Base-by-base conservation (phyloP, 2,888 invertebrate species). In the Entomobrya proxima region DNA sequence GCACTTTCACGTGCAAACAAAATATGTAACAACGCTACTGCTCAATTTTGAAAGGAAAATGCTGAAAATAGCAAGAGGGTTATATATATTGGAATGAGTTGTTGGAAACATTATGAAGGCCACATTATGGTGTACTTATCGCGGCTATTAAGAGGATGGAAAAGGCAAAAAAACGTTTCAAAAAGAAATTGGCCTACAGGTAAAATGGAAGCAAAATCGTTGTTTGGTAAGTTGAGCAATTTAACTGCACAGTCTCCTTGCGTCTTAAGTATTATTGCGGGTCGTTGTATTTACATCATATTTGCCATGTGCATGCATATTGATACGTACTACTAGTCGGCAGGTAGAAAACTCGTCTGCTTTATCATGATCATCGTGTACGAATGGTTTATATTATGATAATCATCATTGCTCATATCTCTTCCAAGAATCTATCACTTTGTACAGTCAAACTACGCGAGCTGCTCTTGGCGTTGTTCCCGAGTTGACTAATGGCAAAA, bases 401-500 rank as follows among this genome's bases (percentile, higher is more conserved):
- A 55, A 75, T 18, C 35, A 40, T n/a, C 58, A 55, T 37, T 24
- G 18, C 58, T 37, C 40, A 76, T 76, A 58, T 55, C 76, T 37
- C 27, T 15, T 58, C 2, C 40, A 27, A 55, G 15, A 58, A 58
- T 76, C 58, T 76, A 52, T 76, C 50, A 32, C 40, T 47, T 40
- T 18, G 44, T 15, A 30, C 40, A 21, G 18, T 11, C 40, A 50
- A 47, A 74, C 27, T 18, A 9, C 52, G 30, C 30, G 21, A 40
- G 24, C n/a, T 50, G 30, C 35, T 37, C 37, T 24, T 37, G 55
- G 37, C 47, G 9, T 52, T 74, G 21, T 50, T 47, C 18, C n/a
- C 21, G 30, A 27, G 32, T 24, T 80, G 79, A 69, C 67, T 69
- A 69, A 80, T 80, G 69, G 79, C 67, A 13, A 15, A 37, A 27